Evolutionary conservation across 2,797 vertebrate species (phyloP), one percentile per base, ranked within the genome.

Genomic region (Linurgus olivaceus): DNA sequence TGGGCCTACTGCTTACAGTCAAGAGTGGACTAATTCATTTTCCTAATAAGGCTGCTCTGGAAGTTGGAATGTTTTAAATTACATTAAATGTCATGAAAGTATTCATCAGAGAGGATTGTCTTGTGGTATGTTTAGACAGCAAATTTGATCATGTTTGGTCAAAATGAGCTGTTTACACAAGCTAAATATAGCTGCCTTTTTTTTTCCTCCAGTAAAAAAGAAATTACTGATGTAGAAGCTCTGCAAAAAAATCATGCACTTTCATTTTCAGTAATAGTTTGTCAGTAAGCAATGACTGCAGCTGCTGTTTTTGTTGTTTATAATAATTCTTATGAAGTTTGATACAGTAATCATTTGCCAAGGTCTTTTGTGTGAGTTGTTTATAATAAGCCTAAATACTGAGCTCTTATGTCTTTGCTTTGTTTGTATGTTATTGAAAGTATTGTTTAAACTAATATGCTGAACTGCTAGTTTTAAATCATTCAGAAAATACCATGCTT

Each of bases 11-110:
- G 57, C 58, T 92, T 65, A 40, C 73, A 90, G 63, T 6, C 7
- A 86, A 88, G 40, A 66, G n/a, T 40, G 75, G 61, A 76, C 77
- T 67, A 58, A 90, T 94, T 91, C 87, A 88, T 96, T 96, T 97
- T 97, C 98, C 98, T 98, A 97, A 98, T 98, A 98, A 98, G 98
- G 98, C 91, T 93, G 23, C 24, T 15, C 85, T 96, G 86, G 84
- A 93, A 94, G 68, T 80, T 97, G 95, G 97, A 97, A 98, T 97
- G 95, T 84, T 94, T 96, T 94, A 89, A 97, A 95, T 97, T 97
- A 77, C 93, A 87, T 95, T 95, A 72, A 94, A 96, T 94, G 94
- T 94, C 85, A 94, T 68, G 42, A 86, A 97, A 97, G 86, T 93
- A 91, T 85, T 91, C 63, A 79, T 52, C 42, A 3, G 51, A 83